A percentile compares a stretch with the other conserved stretches of the same genome.
These are phyloP conservation scores for Danio albolineatus DNA, from an alignment of 2,797 vertebrate species.

Conservation along the genomic window DNA sequence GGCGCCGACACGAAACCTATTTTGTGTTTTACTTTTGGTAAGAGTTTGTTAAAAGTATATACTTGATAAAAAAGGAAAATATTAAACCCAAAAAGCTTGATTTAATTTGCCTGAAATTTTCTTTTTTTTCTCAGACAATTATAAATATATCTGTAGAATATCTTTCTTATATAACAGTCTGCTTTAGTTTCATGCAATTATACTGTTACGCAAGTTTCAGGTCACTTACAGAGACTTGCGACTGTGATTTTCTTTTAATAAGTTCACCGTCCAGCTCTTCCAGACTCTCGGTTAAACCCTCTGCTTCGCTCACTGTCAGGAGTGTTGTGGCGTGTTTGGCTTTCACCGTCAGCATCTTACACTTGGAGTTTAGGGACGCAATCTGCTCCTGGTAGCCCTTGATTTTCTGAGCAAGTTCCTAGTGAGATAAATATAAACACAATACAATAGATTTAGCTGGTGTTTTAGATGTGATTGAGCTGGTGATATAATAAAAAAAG, in stretches of 20 bases:
- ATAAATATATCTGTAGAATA: background rate
- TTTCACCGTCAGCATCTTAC: constrained; percentile 97
- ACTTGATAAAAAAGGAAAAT: too few relatives aligned
- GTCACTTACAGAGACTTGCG: constrained; percentile 91
- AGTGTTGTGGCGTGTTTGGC: constrained; percentile 95
- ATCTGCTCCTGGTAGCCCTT: constrained; percentile 98
- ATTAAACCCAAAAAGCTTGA: too few relatives aligned
- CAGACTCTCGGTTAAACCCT: constrained; percentile 81
- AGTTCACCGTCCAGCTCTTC: constrained; percentile 88
- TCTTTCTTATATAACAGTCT: background rate
- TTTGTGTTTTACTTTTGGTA: too few relatives aligned
- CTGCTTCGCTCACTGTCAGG: constrained; percentile 92
- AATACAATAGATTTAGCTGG: background rate
- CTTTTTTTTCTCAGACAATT: background rate
- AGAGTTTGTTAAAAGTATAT: too few relatives aligned
- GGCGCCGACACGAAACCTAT: too few relatives aligned
- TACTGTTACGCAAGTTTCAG: background rate
- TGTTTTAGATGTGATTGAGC: background rate
- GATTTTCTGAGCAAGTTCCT: constrained; percentile 97
- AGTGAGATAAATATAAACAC: constrained; percentile 25
- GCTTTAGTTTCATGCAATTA: background rate
- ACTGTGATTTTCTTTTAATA: constrained; percentile 74
- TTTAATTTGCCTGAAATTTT: background rate
- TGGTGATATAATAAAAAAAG: background rate
- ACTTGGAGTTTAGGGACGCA: constrained; percentile 92